phyloP scores from a whole-genome alignment of 1,140 invertebrate genomes.

The Oncopodura yosiiana region DNA sequence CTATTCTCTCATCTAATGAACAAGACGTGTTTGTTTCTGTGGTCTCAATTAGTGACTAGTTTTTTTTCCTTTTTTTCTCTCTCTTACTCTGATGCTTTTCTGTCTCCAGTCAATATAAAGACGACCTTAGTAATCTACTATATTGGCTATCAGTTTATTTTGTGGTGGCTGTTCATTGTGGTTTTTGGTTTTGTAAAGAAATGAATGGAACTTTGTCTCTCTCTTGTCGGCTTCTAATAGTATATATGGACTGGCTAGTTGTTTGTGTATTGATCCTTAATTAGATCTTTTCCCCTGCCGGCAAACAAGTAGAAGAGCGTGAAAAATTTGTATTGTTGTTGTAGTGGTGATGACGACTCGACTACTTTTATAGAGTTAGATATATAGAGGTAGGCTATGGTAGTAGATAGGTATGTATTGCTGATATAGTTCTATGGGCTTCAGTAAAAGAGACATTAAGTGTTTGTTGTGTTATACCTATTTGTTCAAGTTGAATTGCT shows the following conservation, averaged over 20 bases:
- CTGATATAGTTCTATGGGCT: background rate
- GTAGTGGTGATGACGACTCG: no score
- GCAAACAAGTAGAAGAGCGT: conserved; percentile 1
- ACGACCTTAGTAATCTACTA: background rate
- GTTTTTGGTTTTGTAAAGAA: background rate
- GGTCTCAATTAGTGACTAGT: conserved; percentile 6
- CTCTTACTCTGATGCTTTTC: background rate
- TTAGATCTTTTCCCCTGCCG: conserved; percentile 13
- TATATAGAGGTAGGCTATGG: no score
- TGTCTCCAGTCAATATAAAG: background rate
- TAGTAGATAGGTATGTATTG: no score
- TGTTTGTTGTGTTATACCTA: conserved; percentile 11
- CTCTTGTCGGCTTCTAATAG: background rate
- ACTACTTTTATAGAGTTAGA: no score
- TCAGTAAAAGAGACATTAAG: conserved; percentile 17
- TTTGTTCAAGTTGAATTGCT: conserved; percentile 9
- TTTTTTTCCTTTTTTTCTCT: background rate
- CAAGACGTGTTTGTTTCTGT: conserved; percentile 28
- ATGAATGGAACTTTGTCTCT: background rate
- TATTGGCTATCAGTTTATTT: background rate
- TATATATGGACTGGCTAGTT: background rate
- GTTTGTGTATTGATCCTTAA: conserved; percentile 17
- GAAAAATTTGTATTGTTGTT: conserved; percentile 19
- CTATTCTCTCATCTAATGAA: conserved; percentile 18
- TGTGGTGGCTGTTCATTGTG: background rate